Percentiles rank a stretch among this genome's conserved stretches.
Conservation (phyloP, 2,888 invertebrate genomes). For the Nomada lathburiana region DNA sequence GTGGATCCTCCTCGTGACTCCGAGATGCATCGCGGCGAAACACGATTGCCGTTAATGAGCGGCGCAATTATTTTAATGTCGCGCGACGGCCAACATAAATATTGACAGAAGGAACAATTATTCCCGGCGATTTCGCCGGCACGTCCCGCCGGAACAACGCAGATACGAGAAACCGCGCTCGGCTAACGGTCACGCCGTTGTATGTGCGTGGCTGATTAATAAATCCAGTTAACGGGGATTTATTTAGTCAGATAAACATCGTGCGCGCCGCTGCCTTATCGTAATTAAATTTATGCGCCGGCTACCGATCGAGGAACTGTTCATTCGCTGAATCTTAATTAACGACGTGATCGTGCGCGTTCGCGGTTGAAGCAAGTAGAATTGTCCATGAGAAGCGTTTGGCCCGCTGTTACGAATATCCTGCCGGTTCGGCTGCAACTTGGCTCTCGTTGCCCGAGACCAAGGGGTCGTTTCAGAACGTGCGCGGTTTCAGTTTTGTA, state of each 20-base stretch:
- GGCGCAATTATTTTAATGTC: conserved; percentile 67
- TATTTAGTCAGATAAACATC: conserved; percentile 59
- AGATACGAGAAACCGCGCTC: conserved; percentile 12
- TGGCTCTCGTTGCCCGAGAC: too few species aligned
- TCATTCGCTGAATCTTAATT: conserved; percentile 52
- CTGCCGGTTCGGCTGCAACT: neutral
- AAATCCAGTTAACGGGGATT: conserved; percentile 64
- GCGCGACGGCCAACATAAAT: conserved; percentile 56
- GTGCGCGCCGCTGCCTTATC: conserved; percentile 48
- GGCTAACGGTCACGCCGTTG: conserved; percentile 55
- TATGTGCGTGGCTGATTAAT: conserved; percentile 62
- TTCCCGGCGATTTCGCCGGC: conserved; percentile 43
- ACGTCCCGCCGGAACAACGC: conserved; percentile 11
- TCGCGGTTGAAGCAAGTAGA: neutral
- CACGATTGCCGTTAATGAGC: conserved; percentile 67
- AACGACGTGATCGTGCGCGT: conserved; percentile 18
- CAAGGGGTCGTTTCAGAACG: too few species aligned
- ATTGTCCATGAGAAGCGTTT: conserved; percentile 8
- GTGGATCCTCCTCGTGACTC: conserved; percentile 59
- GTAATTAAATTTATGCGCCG: conserved; percentile 55
- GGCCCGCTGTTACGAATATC: neutral
- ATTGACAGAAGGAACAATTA: conserved; percentile 62
- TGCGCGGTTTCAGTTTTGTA: too few species aligned
- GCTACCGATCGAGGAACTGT: conserved; percentile 48
- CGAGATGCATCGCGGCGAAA: conserved; percentile 36